phyloP scores from a whole-genome alignment of 2,888 invertebrate genomes.

The Eremobia ochroleuca region DNA sequence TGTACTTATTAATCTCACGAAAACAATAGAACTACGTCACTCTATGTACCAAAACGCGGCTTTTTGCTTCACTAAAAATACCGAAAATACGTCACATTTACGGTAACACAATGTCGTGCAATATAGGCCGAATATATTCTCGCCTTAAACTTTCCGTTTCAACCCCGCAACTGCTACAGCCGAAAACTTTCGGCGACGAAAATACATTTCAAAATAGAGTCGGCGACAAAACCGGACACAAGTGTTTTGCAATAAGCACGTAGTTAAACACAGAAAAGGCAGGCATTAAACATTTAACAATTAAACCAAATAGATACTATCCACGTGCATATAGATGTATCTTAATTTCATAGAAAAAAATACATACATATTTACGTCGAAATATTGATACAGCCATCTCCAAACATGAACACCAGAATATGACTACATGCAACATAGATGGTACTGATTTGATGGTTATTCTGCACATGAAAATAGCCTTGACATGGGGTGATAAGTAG shows the following conservation, averaged over 20 bases:
- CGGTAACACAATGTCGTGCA: constrained; percentile 39
- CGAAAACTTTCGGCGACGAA: constrained; percentile 24
- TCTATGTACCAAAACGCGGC: neutral
- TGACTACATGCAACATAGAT: constrained; percentile 58
- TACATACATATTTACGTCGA: constrained; percentile 13
- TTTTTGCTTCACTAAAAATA: constrained; percentile 19
- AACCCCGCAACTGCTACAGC: constrained; percentile 48
- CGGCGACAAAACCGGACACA: constrained; percentile 8
- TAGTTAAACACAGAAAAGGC: constrained; percentile 51
- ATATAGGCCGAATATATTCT: constrained; percentile 43
- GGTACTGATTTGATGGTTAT: constrained; percentile 51
- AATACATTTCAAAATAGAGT: constrained; percentile 7
- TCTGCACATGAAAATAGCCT: constrained; percentile 56
- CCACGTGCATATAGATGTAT: constrained; percentile 53
- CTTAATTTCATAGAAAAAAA: constrained; percentile 32
- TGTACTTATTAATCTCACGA: constrained; percentile 27
- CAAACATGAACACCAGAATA: constrained; percentile 44
- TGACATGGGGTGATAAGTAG: constrained; percentile 47
- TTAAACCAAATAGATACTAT: constrained; percentile 50
- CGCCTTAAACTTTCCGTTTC: constrained; percentile 45
- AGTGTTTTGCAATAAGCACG: constrained; percentile 57
- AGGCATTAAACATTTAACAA: constrained; percentile 50
- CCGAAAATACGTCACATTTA: constrained; percentile 22
- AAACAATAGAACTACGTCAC: constrained; percentile 37
- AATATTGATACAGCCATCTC: constrained; percentile 10